A percentile compares a stretch with the other conserved stretches of the same genome.
phyloP scores from a whole-genome alignment of 2,113 vertebrate genomes.

The Bucco capensis region DNA sequence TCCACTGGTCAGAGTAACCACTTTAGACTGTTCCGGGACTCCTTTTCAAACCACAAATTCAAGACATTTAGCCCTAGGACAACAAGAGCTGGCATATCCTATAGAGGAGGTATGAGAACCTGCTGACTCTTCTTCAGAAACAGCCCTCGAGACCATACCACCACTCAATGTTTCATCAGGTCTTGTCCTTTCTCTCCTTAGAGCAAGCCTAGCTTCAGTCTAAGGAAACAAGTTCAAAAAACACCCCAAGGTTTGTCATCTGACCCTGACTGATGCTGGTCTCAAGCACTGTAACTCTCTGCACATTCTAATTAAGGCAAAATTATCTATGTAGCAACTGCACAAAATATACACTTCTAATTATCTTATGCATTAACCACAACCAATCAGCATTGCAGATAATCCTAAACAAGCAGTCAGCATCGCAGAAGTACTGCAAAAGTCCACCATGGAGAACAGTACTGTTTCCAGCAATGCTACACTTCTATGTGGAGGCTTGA shows the following conservation, averaged over 20 bases:
- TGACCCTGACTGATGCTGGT: background rate
- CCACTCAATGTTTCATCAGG: background rate
- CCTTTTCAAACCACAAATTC: background rate
- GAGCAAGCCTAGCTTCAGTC: background rate
- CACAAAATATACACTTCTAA: background rate
- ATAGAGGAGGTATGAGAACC: background rate
- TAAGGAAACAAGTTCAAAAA: background rate
- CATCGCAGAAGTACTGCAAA: background rate
- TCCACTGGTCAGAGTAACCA: background rate
- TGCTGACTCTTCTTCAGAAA: background rate
- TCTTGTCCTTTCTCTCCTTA: background rate
- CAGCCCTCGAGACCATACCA: background rate
- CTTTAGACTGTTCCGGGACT: background rate
- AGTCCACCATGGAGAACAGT: background rate
- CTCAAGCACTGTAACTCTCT: background rate
- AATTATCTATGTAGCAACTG: background rate
- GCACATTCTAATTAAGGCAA: background rate
- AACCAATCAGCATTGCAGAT: background rate
- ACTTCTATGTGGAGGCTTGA: background rate
- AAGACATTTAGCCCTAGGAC: background rate
- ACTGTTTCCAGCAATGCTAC: background rate
- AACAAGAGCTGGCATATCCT: background rate
- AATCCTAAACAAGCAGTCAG: background rate
- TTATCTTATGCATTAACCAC: background rate
- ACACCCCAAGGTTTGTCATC: background rate